These are phyloP conservation scores for Bicyclus anynana DNA, from an alignment of 1,140 invertebrate species.

Conservation along the genomic window DNA sequence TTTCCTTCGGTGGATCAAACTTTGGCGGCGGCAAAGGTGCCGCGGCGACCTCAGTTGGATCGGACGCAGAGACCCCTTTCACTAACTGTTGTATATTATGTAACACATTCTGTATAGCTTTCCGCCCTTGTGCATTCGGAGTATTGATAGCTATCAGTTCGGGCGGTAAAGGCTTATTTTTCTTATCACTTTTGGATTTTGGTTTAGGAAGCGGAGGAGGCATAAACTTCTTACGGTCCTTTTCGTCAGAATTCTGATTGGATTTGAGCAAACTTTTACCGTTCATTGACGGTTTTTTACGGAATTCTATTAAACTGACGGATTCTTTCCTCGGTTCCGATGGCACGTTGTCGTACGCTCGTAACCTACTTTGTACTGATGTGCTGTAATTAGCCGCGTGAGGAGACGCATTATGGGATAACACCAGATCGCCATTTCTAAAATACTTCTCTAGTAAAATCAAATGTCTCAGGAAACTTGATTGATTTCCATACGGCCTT, in stretches of 20 bases:
- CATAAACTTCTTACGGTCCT: slow-evolving; percentile 59
- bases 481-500: slow-evolving; percentile 90
- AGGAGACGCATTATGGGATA: slow-evolving; percentile 84
- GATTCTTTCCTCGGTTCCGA: slow-evolving; percentile 43
- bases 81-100: slow-evolving; percentile 74
- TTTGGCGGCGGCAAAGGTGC: slow-evolving; percentile 42
- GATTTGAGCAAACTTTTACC: slow-evolving; percentile 72
- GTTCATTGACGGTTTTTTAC: slow-evolving; percentile 61
- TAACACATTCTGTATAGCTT: slow-evolving; percentile 70
- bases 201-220: slow-evolving; percentile 52
- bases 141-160: slow-evolving; percentile 74
- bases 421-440: slow-evolving; percentile 84
- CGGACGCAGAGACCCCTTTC: slow-evolving; percentile 63
- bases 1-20: slow-evolving; percentile 43
- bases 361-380: slow-evolving; percentile 86
- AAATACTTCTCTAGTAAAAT: slow-evolving; percentile 90
- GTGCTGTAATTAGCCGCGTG: slow-evolving; percentile 87
- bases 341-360: slow-evolving; percentile 83
- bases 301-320: slow-evolving; percentile 63
- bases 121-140: slow-evolving; percentile 61
- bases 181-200: slow-evolving; percentile 49
- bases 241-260: slow-evolving; percentile 50
- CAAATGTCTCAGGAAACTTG: slow-evolving; percentile 88
- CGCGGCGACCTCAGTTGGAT: slow-evolving; percentile 57
- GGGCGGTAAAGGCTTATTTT: slow-evolving; percentile 59